Conservation (phyloP, 1,140 invertebrate species). For the Hestina assimilis region DNA sequence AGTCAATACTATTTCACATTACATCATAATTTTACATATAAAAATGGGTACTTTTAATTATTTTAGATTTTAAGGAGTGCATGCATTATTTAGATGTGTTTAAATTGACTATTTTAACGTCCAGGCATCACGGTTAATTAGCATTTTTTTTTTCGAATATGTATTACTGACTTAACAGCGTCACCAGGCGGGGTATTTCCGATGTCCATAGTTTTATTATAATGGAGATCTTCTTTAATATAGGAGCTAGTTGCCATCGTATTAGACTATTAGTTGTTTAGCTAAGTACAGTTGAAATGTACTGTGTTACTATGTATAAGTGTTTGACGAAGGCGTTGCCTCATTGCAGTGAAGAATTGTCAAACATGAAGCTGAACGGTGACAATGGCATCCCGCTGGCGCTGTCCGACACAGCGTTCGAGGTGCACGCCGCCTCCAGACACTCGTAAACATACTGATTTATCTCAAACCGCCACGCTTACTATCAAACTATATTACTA, state of each 20-base stretch:
- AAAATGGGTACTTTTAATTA: neutral
- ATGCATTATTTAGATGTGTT: no score
- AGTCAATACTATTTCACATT: constrained; percentile 34
- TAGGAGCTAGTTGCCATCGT: no score
- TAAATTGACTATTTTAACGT: no score
- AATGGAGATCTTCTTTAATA: no score
- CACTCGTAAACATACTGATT: constrained; percentile 52
- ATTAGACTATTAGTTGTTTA: no score
- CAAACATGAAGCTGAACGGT: constrained; percentile 69
- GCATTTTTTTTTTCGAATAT: no score
- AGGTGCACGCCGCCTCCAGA: constrained; percentile 72
- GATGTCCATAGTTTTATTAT: no score
- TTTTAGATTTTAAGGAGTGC: no score
- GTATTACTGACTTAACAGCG: no score
- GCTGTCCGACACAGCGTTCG: constrained; percentile 74
- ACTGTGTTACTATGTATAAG: neutral
- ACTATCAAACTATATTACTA: neutral
- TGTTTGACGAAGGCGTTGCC: constrained; percentile 32
- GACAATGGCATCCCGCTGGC: constrained; percentile 73
- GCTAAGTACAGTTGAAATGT: no score
- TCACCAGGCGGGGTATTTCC: no score
- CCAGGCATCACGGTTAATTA: no score
- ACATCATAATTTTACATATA: neutral
- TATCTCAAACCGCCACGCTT: constrained; percentile 8
- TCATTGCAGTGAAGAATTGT: constrained; percentile 75